These are phyloP conservation scores for Cardiocondyla obscurior DNA, from an alignment of 1,140 invertebrate genomes.

Conservation along the genomic window DNA sequence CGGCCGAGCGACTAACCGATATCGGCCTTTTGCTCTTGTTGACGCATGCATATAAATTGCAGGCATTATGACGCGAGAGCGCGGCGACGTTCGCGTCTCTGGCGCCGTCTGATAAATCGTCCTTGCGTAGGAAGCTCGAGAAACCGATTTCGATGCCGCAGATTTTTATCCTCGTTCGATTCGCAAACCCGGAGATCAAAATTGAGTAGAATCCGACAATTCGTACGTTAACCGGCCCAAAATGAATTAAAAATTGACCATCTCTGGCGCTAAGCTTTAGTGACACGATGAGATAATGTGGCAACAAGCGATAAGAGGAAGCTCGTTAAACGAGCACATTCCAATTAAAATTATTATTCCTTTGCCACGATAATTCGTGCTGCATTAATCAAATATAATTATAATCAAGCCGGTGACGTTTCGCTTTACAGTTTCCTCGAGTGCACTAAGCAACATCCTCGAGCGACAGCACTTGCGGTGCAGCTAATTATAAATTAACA, in stretches of 20 bases:
- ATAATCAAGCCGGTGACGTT: not conserved
- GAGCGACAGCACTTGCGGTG: not conserved
- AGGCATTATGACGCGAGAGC: conserved; percentile 57
- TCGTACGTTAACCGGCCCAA: not conserved
- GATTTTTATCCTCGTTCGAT: not conserved
- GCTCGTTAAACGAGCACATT: not conserved
- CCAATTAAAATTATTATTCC: not conserved
- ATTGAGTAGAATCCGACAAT: not conserved
- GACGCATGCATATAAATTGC: conserved; percentile 69
- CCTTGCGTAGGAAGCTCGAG: conserved; percentile 19
- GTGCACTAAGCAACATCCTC: not conserved
- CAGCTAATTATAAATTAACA: conserved; percentile 10
- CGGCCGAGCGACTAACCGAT: conserved; percentile 55
- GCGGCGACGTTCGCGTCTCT: conserved; percentile 49
- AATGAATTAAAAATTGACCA: not conserved
- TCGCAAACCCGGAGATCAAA: not conserved
- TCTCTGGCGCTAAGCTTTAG: not conserved
- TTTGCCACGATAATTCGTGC: not conserved
- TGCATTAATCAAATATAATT: not conserved
- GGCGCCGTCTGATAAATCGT: conserved; percentile 58
- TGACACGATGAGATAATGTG: not conserved
- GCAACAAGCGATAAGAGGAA: not conserved
- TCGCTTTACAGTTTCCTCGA: not conserved
- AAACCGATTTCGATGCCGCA: not conserved
- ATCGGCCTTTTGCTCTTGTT: conserved; percentile 63